Base-by-base conservation (phyloP, 2,113 vertebrate species). In the Aix galericulata region DNA sequence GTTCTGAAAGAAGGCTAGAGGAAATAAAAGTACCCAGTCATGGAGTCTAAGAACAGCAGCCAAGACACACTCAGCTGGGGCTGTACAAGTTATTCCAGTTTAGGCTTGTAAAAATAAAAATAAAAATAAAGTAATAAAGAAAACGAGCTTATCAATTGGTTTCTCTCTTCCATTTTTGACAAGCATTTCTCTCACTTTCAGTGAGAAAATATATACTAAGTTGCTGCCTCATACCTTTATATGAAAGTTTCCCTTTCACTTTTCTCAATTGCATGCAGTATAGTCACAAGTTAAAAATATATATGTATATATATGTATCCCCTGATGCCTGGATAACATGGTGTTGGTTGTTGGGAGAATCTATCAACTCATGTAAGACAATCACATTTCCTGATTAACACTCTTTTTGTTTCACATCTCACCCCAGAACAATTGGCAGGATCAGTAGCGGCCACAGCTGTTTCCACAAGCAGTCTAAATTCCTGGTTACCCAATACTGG, bases 391-490 rank as follows among this genome's bases (percentile, higher is more conserved):
- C 22, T 46, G 60, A 80, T 46, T 66, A 87, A 55, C 38, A 55
- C 3, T 82, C 52, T 87, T 92, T 71, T n/a, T 79, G 11, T 94
- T 94, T 96, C 71, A 73, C 32, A n/a, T 71, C 23, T 86, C 34
- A 31, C 15, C 66, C 18, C 17, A 64, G 76, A 92, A 73, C 5
- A 88, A 55, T 46, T 90, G 74, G 9, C 77, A 91, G 42, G 32
- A 81, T 81, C 64, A 62, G 46, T 59, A 88, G 90, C 2, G 4
- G 38, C 29, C 34, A 53, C 40, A 93, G 64, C 31, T 87, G 55
- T 83, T 93, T 88, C 84, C 22, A 64, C 0, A 5, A 71, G 50
- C 34, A 72, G 3, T 46, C 17, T 71, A 36, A 86, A 88, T 68
- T 92, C 72, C 42, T 87, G 32, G 31, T 78, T 86, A 36, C 31